phyloP scores from a whole-genome alignment of 2,888 invertebrate genomes.

The Eristalis pertinax region DNA sequence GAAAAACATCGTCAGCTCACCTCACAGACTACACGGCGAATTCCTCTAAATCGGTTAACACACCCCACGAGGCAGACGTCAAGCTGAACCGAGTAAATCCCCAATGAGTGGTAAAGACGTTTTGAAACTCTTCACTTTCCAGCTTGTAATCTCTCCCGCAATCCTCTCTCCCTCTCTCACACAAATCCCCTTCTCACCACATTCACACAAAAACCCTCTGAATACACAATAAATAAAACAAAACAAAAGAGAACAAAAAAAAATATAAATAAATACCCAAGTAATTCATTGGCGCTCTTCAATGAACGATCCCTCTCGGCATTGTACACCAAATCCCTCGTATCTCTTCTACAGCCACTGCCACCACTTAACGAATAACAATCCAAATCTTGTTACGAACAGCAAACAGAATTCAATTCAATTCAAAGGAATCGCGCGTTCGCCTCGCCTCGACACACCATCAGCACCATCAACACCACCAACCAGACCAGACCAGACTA shows the following conservation, averaged over 20 bases:
- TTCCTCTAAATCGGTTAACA: background rate
- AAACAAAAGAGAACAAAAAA: background rate
- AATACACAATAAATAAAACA: background rate
- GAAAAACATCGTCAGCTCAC: too few relatives aligned
- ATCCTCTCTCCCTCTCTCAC: background rate
- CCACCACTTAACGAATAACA: slow-evolving; percentile 48
- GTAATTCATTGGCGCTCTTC: slow-evolving; percentile 52
- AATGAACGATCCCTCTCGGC: slow-evolving; percentile 34
- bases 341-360: slow-evolving; percentile 22
- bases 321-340: slow-evolving; percentile 19
- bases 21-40: background rate
- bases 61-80: background rate
- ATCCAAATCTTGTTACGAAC: slow-evolving; percentile 63
- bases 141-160: background rate
- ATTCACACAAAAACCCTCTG: background rate
- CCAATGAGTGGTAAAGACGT: background rate
- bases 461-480: background rate
- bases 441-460: background rate
- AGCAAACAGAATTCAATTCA: slow-evolving; percentile 51
- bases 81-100: background rate
- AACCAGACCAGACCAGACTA: background rate
- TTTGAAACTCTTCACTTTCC: background rate
- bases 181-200: background rate
- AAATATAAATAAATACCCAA: slow-evolving; percentile 12
- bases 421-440: slow-evolving; percentile 30